Base-by-base conservation (phyloP, 2,113 vertebrate species). In the Manacus vitellinus region DNA sequence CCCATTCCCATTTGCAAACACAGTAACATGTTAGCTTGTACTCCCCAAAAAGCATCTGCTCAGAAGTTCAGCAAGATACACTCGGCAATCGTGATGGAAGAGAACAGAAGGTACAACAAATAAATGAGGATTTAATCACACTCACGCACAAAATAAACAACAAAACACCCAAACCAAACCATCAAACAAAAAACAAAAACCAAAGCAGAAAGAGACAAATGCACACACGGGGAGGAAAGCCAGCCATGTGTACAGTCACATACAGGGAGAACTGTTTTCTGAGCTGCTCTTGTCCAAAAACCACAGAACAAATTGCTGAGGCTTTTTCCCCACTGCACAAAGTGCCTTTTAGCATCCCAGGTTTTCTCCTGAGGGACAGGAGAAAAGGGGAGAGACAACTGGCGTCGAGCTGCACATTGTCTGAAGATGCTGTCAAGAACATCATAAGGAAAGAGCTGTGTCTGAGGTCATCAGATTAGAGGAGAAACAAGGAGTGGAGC, bases 381-480 rank as follows among this genome's bases (percentile, higher is more conserved):
- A 85, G 72, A 86, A 82, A 94, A 96, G 92, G 65, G 76, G 86
- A 92, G 89, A 96, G 97, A 95, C 93, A 88, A 94, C 94, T 94
- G 97, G 98, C 97, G 92, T 97, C 97, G 49, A 96, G 97, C 95
- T 92, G 87, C 89, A 27, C 35, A 65, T 81, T 61, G 93, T 97
- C 97, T 97, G 94, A 97, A 96, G 97, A 96, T 65, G 84, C 97
- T 95, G 97, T 98, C 97, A 97, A 96, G 98, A 97, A 96, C 95
- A 96, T 97, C 98, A 91, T 97, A 97, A 95, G 97, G 97, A 95
- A 94, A 97, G 88, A 96, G 95, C 94, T 67, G 97, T 90, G 96
- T 98, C 97, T 97, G 96, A 98, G 97, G 97, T 98, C 98, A 98
- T 96, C 74, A 28, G 94, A 97, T 98, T 98, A 98, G 94, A 96